Base-by-base conservation (phyloP, 2,797 vertebrate genomes). In the Jordanella pulchra region DNA sequence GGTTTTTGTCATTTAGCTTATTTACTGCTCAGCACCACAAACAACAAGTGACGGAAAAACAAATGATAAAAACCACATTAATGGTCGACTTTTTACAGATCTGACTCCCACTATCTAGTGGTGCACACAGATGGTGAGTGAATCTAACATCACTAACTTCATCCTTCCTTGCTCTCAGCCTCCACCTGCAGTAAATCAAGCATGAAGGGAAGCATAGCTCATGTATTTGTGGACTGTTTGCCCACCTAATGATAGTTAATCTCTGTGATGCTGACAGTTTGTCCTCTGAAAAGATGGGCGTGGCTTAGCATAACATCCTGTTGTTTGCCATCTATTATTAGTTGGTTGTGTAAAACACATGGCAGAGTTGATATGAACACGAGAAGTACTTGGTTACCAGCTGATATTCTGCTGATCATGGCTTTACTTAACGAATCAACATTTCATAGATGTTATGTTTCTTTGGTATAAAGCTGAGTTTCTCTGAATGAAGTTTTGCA, bases 201-300 rank as follows among this genome's bases (percentile, higher is more conserved):
- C 68, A 25, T 54, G 65, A 75, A 35, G 14, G 53, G 17, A 56
- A 28, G 30, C 35, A 10, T 75, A 74, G 11, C 63, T 51, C 60
- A 45, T 27, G 72, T 67, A 66, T 27, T 23, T 71, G 58, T 69
- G 54, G 56, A 54, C 4, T 89, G 79, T 91, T 85, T 87, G 66
- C 78, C 85, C 85, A 91, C 84, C 87, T 88, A 68, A 80, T 85
- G 30, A 35, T 63, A 61, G 76, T 51, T 73, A 42, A 68, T 80
- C 1, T 27, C 58, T 32, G 73, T 78, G 66, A 75, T 74, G 47
- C 55, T 74, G 67, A 81, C 67, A 76, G 18, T 58, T 58, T 47
- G 35, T 82, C 42, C 75, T 51, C 63, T 72, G 39, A 69, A 66
- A 81, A 85, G 11, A 81, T 51, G 67, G 73, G 75, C 71, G 71